These are phyloP conservation scores for Enteromius trimaculatus DNA, from an alignment of 2,797 vertebrate genomes.

Conservation along the genomic window DNA sequence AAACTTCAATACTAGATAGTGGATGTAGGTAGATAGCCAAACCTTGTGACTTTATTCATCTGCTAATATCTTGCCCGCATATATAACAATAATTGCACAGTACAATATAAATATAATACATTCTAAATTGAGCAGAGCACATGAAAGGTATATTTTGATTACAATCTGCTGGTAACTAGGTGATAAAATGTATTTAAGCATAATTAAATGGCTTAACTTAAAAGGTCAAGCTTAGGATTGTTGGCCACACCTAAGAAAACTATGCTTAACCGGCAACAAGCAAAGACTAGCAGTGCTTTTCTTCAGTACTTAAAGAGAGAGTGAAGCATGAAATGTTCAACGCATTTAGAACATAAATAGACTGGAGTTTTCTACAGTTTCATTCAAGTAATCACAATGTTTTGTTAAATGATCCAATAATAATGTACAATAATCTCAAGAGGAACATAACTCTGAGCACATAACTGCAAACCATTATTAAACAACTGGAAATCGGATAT, in stretches of 20 bases:
- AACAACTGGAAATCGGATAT: not conserved
- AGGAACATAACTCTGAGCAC: not conserved
- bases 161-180: not conserved
- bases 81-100: not conserved
- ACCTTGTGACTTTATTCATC: not conserved
- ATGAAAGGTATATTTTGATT: not conserved
- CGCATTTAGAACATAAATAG: not conserved
- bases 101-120: not conserved
- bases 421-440: not conserved
- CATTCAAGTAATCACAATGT: not conserved
- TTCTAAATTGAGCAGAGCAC: not conserved
- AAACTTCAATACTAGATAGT: not conserved
- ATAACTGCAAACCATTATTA: constrained; percentile 19
- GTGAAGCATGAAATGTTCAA: not conserved
- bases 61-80: not conserved
- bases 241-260: constrained; percentile 21
- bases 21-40: not conserved
- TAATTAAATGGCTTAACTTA: constrained; percentile 5
- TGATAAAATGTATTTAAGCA: not conserved
- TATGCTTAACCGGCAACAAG: constrained; percentile 19
- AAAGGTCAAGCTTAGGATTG: not conserved
- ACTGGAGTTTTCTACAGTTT: not conserved
- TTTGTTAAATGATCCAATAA: not conserved
- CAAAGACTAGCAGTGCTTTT: constrained; percentile 29
- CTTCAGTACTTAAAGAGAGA: not conserved